Conservation (phyloP, 1,140 invertebrate species). For the Eueides isabella region DNA sequence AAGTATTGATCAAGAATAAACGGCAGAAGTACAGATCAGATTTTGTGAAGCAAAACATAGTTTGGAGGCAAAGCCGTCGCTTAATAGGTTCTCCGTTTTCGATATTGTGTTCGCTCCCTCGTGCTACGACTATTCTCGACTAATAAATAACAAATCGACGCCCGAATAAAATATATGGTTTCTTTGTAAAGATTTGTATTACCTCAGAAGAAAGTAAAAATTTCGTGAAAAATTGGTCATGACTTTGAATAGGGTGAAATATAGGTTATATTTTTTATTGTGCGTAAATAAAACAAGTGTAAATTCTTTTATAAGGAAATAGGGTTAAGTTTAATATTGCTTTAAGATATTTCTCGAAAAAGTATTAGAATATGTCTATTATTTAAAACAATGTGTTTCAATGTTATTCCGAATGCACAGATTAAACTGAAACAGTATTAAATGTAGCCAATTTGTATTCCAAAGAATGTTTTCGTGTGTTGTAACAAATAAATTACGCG, state of each 20-base stretch:
- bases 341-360: neutral
- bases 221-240: slow-evolving; percentile 48
- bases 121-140: slow-evolving; percentile 75
- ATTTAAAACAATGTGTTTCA: neutral
- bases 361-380: neutral
- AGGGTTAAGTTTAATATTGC: neutral
- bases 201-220: slow-evolving; percentile 50
- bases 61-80: slow-evolving; percentile 64
- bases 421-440: neutral
- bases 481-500: slow-evolving; percentile 2
- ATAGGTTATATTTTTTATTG: slow-evolving; percentile 35
- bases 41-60: slow-evolving; percentile 60
- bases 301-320: neutral
- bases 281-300: slow-evolving; percentile 29
- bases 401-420: neutral
- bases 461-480: slow-evolving; percentile 4
- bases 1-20: slow-evolving; percentile 44
- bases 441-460: neutral
- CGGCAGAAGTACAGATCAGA: slow-evolving; percentile 47
- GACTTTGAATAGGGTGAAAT: slow-evolving; percentile 28
- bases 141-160: slow-evolving; percentile 82
- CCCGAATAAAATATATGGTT: slow-evolving; percentile 77
- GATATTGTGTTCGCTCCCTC: slow-evolving; percentile 69
- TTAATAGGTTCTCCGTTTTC: slow-evolving; percentile 74
- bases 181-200: slow-evolving; percentile 62